Percentiles rank a stretch among this genome's conserved stretches.
These are phyloP conservation scores for Acrocera orbiculus DNA, from an alignment of 2,888 invertebrate species.

Conservation along the genomic window DNA sequence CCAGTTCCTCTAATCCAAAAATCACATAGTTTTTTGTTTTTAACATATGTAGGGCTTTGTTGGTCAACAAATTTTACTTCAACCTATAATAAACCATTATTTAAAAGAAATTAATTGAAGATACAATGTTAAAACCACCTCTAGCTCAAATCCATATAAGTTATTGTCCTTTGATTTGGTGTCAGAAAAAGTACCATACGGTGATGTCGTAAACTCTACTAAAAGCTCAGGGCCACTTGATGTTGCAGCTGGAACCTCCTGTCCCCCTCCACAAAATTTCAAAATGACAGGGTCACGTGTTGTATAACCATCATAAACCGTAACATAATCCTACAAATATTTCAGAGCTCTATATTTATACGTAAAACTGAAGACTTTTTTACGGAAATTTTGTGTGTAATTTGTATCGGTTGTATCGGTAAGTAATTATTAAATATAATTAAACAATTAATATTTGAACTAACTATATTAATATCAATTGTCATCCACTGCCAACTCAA, in stretches of 20 bases:
- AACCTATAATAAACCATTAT: slow-evolving; percentile 20
- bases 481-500: too few species aligned
- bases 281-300: slow-evolving; percentile 73
- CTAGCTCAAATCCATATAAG: slow-evolving; percentile 74
- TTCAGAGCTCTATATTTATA: slow-evolving; percentile 1
- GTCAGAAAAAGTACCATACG: slow-evolving; percentile 66
- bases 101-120: slow-evolving; percentile 4
- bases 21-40: slow-evolving; percentile 67
- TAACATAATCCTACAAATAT: slow-evolving; percentile 54
- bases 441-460: too few species aligned
- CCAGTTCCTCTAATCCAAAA: slow-evolving; percentile 70
- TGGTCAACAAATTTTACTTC: slow-evolving; percentile 72
- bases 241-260: slow-evolving; percentile 66
- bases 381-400: background rate
- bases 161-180: slow-evolving; percentile 61
- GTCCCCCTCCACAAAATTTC: slow-evolving; percentile 80
- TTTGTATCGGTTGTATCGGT: too few species aligned
- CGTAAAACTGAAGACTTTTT: background rate
- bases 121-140: slow-evolving; percentile 47
- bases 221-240: slow-evolving; percentile 76
- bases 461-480: too few species aligned
- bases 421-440: background rate
- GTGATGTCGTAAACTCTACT: slow-evolving; percentile 78
- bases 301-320: slow-evolving; percentile 75
- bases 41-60: slow-evolving; percentile 67